Evolutionary conservation across 2,888 invertebrate species (phyloP), one percentile per base, ranked within the genome.

Genomic region (Drosophila ezoana): DNA sequence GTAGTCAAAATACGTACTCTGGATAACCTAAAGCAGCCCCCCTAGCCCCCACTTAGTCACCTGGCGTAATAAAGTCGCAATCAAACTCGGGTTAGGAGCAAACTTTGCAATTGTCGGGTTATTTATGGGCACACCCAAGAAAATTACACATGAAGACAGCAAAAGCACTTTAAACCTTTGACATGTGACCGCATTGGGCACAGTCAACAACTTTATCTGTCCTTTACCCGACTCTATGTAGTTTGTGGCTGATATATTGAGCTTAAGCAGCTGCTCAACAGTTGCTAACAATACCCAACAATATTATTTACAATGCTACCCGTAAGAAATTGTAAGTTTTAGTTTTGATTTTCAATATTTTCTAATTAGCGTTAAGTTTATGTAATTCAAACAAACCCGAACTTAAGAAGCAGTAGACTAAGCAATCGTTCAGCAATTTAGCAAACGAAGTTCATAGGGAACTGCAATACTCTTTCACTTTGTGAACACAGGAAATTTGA

Each of bases 21-120:
- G 9, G 5, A 13, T 37, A 13, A n/a, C 43, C 28, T 59, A 11
- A 59, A 43, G 48, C 16, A 33, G 40, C 41, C 52, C 28, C n/a
- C 41, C 33, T 33, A 38, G 44, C 37, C n/a, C n/a, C n/a, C n/a
- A n/a, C n/a, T n/a, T n/a, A 32, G 63, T n/a, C 64, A 44, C 20
- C 37, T 37, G 52, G 20, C n/a, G 28, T 32, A 45, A 56, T 52
- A 49, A 68, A 61, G 9, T 49, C 45, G 47, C 44, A 23, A 64
- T 48, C 43, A 63, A 52, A 52, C 56, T 54, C 33, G 32, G 18
- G 14, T 37, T 43, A n/a, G 10, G 45, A 6, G 16, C 10, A 18
- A 11, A 41, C 13, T 35, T 44, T 11, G n/a, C 23, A 14, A 37
- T 33, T 56, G 49, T 61, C 33, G 28, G 1, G 35, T 10, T 40